Base-by-base conservation (phyloP, 2,113 vertebrate species). In the Labeo catla region DNA sequence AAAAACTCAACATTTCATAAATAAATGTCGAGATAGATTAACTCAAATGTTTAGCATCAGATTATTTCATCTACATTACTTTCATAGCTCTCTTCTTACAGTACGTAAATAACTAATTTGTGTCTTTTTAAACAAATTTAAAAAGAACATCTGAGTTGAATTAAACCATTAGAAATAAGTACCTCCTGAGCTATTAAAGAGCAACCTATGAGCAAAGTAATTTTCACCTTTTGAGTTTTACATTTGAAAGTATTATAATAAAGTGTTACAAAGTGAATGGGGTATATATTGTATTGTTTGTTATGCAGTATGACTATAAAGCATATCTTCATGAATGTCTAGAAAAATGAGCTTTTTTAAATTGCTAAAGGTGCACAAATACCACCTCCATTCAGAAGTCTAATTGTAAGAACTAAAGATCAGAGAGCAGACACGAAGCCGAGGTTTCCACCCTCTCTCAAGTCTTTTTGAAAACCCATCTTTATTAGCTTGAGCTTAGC, bases 401-500 rank as follows among this genome's bases (percentile, higher is more conserved):
- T 76, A 84, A 73, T 73, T 36, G 76, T 61, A 61, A 72, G 63
- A 83, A 88, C 45, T 81, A 85, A 77, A 89, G 79, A 89, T 87
- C 81, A 89, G 54, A 87, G 77, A 86, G 57, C 61, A 73, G 54
- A 19, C 50, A 63, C n/a, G 59, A 83, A 79, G n/a, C 80, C 19
- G 47, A 9, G 19, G 43, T 79, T 77, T 83, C 79, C 73, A 59
- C 12, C 74, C 3, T 83, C 39, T 57, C 50, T 59, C 78, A 81
- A 77, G 83, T 86, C 49, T 86, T 45, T 87, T 83, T 72, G 82
- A 50, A 34, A 87, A 81, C 87, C 73, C 83, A 91, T 85, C 87
- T 90, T 89, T 88, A 94, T 95, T 93, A 92, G 93, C 91, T 94
- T 90, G 94, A 93, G 94, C 92, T 93, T 93, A 95, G 94, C 95